Evolutionary conservation across 37 sponge, comb jelly and placozoan species (phyloP).

Genomic region (Axinella damicornis): DNA sequence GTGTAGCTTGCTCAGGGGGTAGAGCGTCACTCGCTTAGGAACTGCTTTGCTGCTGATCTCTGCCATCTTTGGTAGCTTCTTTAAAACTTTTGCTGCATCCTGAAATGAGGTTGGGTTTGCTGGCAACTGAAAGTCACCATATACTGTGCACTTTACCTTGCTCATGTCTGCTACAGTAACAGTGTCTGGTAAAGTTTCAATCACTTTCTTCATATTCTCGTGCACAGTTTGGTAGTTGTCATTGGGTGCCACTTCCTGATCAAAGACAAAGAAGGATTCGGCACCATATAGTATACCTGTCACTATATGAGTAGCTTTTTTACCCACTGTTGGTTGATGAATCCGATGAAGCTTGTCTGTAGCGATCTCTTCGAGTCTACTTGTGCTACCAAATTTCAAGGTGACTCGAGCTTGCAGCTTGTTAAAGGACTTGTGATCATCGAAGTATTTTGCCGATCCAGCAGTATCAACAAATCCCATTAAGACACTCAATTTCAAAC

Average conservation of each 20-base stretch:
- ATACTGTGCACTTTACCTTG: conserved; percentile 28
- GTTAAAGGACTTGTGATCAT: conserved; percentile 46
- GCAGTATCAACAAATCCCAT: conserved; percentile 31
- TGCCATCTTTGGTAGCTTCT: conserved; percentile 11
- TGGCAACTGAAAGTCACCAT: conserved; percentile 34
- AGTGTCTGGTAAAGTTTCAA: conserved; percentile 4
- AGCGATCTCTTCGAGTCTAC: conserved; percentile 25
- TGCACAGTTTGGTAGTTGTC: conserved; percentile 9
- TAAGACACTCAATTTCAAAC: conserved; percentile 39
- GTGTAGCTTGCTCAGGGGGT: conserved; percentile 21
- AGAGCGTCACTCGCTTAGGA: conserved; percentile 36
- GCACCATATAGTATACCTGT: conserved; percentile 48
- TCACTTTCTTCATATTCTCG: conserved; percentile 10
- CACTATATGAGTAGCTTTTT: conserved; percentile 57
- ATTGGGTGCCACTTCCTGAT: conserved; percentile 1
- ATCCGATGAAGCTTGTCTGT: conserved; percentile 38
- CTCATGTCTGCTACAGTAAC: background rate
- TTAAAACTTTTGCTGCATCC: conserved; percentile 37
- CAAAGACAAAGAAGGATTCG: conserved; percentile 60
- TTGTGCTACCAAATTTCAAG: conserved; percentile 31
- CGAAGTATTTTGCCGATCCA: conserved; percentile 37
- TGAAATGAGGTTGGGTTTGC: conserved; percentile 30
- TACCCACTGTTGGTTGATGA: conserved; percentile 26
- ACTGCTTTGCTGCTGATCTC: background rate
- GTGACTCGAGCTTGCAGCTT: conserved; percentile 49